Base-by-base conservation (phyloP, 2,113 vertebrate species). In the Ondatra zibethicus region DNA sequence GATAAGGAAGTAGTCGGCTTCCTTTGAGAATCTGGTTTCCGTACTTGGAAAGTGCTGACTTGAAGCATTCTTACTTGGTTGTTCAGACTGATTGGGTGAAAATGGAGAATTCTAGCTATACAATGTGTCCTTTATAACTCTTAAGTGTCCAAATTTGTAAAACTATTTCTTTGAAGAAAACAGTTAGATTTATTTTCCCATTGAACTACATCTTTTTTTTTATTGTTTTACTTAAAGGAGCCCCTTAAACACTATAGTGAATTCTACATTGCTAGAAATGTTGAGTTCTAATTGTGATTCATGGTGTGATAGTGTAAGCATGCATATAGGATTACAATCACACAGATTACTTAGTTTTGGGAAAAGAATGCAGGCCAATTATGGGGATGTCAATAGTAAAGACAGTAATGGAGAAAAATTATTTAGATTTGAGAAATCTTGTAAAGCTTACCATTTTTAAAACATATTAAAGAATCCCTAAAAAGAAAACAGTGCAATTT, bases 161-260 rank as follows among this genome's bases (percentile, higher is more conserved):
- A 92, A 80, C 21, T 47, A 63, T 88, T 42, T 96, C 13, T 92
- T 87, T 52, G 25, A 95, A 89, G 55, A 19, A 10, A 94, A 73
- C 21, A 82, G 55, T 70, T 70, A n/a, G 0, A 13, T 76, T 36
- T 73, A 72, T 55, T 52, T 92, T 72, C 36, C 72, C 10, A 91
- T 91, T 19, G 47, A 61, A 65, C 42, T 77, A 9, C 86, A 10
- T 93, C 90, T 76, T 73, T n/a, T 42, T 91, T 82, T 88, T 21
- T 82, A 33, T 80, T 27, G 29, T 13, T 88, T 19, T 92, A 31
- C 68, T 88, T 85, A 4, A 94, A 82, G 65, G 70, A n/a, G 9
- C 9, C 33, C 23, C 10, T 82, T 82, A 39, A 65, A 94, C 23
- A 61, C 2, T 47, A 85, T n/a, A 13, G 27, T 77, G 58, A 93